Evolutionary conservation across 2,888 invertebrate genomes (phyloP), one percentile per base, ranked within the genome.

Genomic region (Ormyrus thymus): DNA sequence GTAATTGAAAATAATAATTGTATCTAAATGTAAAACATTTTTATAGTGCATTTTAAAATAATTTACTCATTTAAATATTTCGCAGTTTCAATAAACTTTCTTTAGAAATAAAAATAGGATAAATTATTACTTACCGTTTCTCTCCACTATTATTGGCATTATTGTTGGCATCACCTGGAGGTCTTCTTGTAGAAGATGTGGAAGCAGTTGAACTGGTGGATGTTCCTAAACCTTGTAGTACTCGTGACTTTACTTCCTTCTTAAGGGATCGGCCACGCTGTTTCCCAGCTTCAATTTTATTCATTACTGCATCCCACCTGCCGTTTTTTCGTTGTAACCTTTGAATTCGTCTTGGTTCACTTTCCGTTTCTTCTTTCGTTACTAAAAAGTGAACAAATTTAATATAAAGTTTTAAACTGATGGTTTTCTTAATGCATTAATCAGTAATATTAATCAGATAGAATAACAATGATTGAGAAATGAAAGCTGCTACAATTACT

Each of bases 241-340:
- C 95, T 90, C 96, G 95, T 65, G 97, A 96, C 90, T 97, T 97
- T 53, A 97, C 95, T 89, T 97, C 97, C 90, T 95, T 96, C 83
- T 94, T 91, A 83, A 94, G 94, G 10, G 94, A 93, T 87, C 95
- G 95, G 56, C 92, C 92, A 85, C 94, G 93, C 84, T 93, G 93
- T 84, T 94, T 93, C 80, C 93, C 93, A 83, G 94, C 94, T 61
- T 94, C 94, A 81, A 96, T 95, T 90, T 95, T 95, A 90, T 94
- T 95, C 93, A 95, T 94, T 69, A 97, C 96, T 71, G 95, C 93
- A 86, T 96, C 96, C 93, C 97, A 96, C 83, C 95, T 93, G 29
- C 95, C 94, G 6, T 89, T 91, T 85, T 93, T 94, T 84, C 92
- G 92, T 1, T 92, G 90, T 68, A 92, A 90, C 85, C 93, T 93